Base-by-base conservation (phyloP, 2,113 vertebrate genomes). In the Chlamydotis undulata region DNA sequence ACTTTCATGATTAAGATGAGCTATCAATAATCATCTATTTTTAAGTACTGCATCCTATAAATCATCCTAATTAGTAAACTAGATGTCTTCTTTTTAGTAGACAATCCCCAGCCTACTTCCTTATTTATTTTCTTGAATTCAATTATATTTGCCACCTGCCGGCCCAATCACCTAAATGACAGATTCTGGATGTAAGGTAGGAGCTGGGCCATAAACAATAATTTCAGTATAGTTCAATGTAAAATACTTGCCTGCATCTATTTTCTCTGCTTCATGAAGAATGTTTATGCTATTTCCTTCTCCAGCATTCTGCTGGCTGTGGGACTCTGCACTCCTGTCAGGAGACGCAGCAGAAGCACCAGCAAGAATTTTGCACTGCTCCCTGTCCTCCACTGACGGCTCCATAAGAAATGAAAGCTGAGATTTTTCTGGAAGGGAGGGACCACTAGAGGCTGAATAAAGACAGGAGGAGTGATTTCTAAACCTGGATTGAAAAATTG, bases 101-200 rank as follows among this genome's bases (percentile, higher is more conserved):
- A 91, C 89, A 93, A 94, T 96, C 94, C 96, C 93, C 87, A 95
- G 95, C 74, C 77, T 95, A 82, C 70, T 79, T 87, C 89, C 77
- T 92, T 94, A 87, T 96, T 97, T 96, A 94, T 94, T 94, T 93
- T 83, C 81, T 79, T 93, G 87, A 89, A 95, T 91, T 96, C 87
- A 95, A 97, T 97, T 93, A 91, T 31, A 76, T 83, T 96, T 91
- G 93, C 95, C 94, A 97, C 95, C 96, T 97, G 96, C 96, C 96
- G 91, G 96, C 89, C 93, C 94, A 87, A 83, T 53, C 94, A 87
- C 93, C 67, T 95, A 95, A 97, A 96, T 97, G 91, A 97, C 96
- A 96, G 53, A 93, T 95, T 95, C 93, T 96, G 87, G 77, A 96
- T 96, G 94, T 75, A 96, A 96, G 60, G 79, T 87, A 95, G 89